Evolutionary conservation across 1,140 invertebrate species (phyloP).

Genomic region (Teleopsis dalmanni): DNA sequence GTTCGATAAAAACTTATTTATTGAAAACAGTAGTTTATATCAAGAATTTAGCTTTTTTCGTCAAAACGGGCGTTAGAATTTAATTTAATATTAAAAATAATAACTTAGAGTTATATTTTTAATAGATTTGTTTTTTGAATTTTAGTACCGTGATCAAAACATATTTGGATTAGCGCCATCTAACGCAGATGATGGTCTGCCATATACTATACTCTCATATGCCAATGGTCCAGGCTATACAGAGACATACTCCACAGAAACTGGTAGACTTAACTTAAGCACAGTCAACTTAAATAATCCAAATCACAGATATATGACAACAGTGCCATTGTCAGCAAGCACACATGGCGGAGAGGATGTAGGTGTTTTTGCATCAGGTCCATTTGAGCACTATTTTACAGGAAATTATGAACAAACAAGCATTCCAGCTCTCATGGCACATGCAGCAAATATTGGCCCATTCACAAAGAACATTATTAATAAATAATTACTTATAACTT

Average conservation of each 20-base stretch:
- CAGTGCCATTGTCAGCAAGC: conserved; percentile 50
- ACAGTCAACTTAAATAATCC: conserved; percentile 18
- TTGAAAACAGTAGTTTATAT: no score
- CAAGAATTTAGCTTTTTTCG: no score
- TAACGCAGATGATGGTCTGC: conserved; percentile 46
- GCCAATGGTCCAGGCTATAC: conserved; percentile 59
- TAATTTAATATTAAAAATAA: no score
- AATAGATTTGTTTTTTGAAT: background rate
- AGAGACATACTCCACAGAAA: conserved; percentile 19
- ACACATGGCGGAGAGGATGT: conserved; percentile 67
- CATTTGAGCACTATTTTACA: conserved; percentile 56
- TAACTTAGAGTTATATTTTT: no score
- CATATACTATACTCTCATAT: conserved; percentile 66
- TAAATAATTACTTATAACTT: no score
- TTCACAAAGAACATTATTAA: no score
- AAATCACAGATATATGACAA: conserved; percentile 43
- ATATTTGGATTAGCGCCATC: conserved; percentile 48
- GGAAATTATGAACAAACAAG: conserved; percentile 56
- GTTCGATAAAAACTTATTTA: no score
- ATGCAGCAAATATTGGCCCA: conserved; percentile 47
- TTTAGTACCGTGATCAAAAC: conserved; percentile 50
- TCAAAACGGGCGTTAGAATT: no score
- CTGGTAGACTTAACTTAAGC: conserved; percentile 24
- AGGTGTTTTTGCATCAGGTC: conserved; percentile 55
- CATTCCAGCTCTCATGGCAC: conserved; percentile 58